Evolutionary conservation across 2,888 invertebrate genomes (phyloP), one percentile per base, ranked within the genome.

Genomic region (Apotomis betuletana): DNA sequence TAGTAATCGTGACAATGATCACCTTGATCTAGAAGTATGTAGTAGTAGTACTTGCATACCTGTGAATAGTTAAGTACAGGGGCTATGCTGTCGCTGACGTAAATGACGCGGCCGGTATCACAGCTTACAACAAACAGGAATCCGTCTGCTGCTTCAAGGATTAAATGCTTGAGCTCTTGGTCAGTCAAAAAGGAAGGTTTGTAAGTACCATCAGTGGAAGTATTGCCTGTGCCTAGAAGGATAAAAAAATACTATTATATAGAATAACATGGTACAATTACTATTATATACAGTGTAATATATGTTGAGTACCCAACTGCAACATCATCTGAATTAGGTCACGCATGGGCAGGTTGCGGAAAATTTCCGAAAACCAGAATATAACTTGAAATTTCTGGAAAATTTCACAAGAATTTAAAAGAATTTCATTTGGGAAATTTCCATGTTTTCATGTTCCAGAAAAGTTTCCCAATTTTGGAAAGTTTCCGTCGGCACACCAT

Each of bases 121-220:
- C 99, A 99, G 83, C 98, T 98, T 57, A 98, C 97, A 60, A 99
- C 98, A 79, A 95, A 95, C 69, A 99, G 94, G 92, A 99, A 99
- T 3, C 99, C 99, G 93, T 99, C 99, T 12, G 99, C 99, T 49
- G 99, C 99, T 94, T 99, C 99, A 77, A 99, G 94, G 80, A 99
- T 99, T 80, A 99, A 95, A 94, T 99, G 99, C 90, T 99, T 99
- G 77, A 99, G 93, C 90, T 99, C 99, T 91, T 99, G 99, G 92
- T 99, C 99, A 69, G 99, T 99, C 75, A 99, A 94, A 90, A 99
- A 99, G 12, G 99, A 99, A 36, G 99, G 99, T 87, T 99, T 99
- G 91, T 99, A 99, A 4, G 98, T 97, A 67, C 98, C 98, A 91
- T 99, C 99, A 59, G 96, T 96, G 78, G 97, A 97, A n/a, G 99